Percentiles rank a stretch among this genome's conserved stretches.
Conservation (phyloP, 2,113 vertebrate genomes). For the Mesembrinibis cayennensis region DNA sequence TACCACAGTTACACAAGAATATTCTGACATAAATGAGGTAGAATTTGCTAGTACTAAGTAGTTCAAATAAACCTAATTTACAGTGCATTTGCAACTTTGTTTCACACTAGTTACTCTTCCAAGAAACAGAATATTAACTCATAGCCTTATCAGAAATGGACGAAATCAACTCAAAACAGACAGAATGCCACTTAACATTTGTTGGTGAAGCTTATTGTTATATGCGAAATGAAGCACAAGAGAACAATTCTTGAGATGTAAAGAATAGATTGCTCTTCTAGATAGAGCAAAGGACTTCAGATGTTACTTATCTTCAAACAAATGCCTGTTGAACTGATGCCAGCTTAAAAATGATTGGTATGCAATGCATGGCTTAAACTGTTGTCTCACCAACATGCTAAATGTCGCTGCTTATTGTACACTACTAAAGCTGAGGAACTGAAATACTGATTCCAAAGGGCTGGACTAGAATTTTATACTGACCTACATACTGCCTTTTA, state of each 20-base stretch:
- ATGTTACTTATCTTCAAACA: background rate
- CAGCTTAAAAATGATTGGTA: background rate
- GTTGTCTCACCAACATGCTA: too few species aligned
- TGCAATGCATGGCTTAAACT: background rate
- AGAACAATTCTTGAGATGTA: background rate
- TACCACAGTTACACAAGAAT: background rate
- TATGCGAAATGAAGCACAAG: background rate
- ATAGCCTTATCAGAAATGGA: background rate
- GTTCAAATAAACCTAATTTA: background rate
- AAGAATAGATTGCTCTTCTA: background rate
- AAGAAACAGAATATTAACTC: background rate
- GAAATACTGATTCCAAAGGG: background rate
- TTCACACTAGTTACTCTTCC: background rate
- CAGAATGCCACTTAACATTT: fast-evolving
- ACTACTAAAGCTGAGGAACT: background rate
- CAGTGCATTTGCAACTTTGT: background rate
- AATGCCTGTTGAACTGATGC: background rate
- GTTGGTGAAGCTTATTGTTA: background rate
- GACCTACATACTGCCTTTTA: background rate
- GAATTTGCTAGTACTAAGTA: background rate
- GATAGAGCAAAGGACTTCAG: background rate
- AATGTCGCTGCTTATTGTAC: background rate
- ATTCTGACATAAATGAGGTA: background rate
- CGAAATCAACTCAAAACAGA: background rate
- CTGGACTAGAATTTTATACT: background rate